These are phyloP conservation scores for Ricordea florida DNA, from an alignment of 92 coral and sea anemone genomes.

Conservation along the genomic window DNA sequence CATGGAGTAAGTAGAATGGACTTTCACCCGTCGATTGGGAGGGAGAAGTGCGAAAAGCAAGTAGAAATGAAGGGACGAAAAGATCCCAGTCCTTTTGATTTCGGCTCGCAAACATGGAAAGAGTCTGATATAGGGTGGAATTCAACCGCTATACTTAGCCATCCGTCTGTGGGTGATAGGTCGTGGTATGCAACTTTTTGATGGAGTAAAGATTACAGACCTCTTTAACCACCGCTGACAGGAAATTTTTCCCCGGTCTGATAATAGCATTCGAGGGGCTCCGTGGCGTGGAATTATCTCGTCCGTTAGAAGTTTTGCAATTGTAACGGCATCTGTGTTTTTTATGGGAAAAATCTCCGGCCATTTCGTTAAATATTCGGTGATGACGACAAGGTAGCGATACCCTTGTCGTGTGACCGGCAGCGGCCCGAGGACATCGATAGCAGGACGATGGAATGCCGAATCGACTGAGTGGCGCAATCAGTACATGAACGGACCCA, in stretches of 20 bases:
- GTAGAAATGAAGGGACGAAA: conserved; percentile 24
- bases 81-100: conserved; percentile 52
- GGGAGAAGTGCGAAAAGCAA: conserved; percentile 46
- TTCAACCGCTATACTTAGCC: conserved; percentile 46
- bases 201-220: conserved; percentile 23
- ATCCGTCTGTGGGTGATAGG: conserved; percentile 25
- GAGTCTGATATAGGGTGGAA: background rate
- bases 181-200: conserved; percentile 27
- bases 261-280: conserved; percentile 26
- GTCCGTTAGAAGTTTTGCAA: conserved; percentile 3
- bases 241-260: conserved; percentile 42
- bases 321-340: conserved; percentile 21
- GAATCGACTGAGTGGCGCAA: conserved; percentile 53
- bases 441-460: conserved; percentile 38
- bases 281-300: conserved; percentile 41
- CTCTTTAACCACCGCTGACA: conserved; percentile 12
- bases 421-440: conserved; percentile 39
- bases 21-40: conserved; percentile 51
- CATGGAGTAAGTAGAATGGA: conserved; percentile 57
- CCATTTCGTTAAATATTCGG: conserved; percentile 46
- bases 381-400: too few relatives aligned
- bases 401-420: conserved; percentile 21
- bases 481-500: conserved; percentile 52
- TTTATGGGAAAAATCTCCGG: conserved; percentile 45
- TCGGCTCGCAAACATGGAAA: conserved; percentile 24